These are phyloP conservation scores for Otolemur crassicaudatus DNA, from an alignment of 2,797 vertebrate genomes.

Conservation along the genomic window DNA sequence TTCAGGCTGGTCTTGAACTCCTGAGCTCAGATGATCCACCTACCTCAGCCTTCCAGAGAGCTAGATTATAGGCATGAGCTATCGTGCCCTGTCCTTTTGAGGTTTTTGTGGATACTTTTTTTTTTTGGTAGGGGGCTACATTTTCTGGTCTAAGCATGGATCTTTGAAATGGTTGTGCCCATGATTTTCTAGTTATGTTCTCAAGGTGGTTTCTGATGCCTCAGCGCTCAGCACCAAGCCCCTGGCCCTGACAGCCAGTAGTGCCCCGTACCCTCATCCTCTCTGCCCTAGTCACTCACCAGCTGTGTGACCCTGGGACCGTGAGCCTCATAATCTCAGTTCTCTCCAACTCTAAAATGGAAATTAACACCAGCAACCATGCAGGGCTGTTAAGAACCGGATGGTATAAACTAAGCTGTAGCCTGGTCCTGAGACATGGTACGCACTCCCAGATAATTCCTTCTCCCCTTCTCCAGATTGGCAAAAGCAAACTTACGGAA, in stretches of 20 bases:
- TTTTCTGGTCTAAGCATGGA: background rate
- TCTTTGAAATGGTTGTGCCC: background rate
- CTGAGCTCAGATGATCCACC: no score
- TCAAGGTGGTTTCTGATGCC: no score
- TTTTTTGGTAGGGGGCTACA: background rate
- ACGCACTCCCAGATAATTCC: background rate
- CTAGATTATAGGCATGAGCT: no score
- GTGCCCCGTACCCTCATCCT: background rate
- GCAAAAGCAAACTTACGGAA: background rate
- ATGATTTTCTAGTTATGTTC: background rate
- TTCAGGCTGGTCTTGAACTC: no score
- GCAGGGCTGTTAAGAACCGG: background rate
- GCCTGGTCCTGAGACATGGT: background rate
- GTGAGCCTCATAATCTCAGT: background rate
- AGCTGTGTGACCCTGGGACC: no score
- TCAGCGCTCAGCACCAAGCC: background rate
- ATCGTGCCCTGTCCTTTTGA: background rate
- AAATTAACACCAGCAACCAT: background rate
- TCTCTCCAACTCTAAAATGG: background rate
- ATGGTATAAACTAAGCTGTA: accelerated
- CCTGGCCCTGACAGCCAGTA: no score
- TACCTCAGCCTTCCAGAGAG: no score
- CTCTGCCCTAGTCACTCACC: no score
- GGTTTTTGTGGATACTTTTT: background rate
- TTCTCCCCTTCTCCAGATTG: background rate